Evolutionary conservation across 2,113 vertebrate species (phyloP).

Genomic region (Nansenia antarctica): DNA sequence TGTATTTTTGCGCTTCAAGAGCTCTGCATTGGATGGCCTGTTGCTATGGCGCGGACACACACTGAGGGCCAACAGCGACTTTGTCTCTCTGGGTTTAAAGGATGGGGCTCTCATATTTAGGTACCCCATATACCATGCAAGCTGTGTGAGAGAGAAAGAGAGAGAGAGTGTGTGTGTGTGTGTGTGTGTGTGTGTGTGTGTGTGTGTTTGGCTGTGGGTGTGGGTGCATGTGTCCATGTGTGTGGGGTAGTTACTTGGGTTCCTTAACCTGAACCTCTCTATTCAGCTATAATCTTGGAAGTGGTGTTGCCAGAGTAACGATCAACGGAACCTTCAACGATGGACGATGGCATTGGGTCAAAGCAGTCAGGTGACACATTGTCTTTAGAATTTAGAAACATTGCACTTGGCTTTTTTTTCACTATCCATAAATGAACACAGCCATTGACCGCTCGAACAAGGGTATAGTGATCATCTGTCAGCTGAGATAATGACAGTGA

Average conservation of each 20-base stretch:
- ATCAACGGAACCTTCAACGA: conserved; percentile 82
- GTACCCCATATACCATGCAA: conserved; percentile 25
- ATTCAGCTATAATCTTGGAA: conserved; percentile 82
- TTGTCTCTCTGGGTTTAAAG: conserved; percentile 80
- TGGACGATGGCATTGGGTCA: conserved; percentile 81
- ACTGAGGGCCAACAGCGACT: conserved; percentile 80
- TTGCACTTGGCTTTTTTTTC: not conserved
- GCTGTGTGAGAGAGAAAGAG: not conserved
- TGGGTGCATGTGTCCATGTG: not conserved
- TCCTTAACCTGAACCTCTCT: not conserved
- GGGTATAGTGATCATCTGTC: not conserved
- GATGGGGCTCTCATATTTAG: conserved; percentile 81
- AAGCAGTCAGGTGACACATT: conserved; percentile 73
- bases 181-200: not conserved
- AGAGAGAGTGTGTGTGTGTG: not conserved
- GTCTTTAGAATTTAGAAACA: not conserved
- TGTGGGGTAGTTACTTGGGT: no score
- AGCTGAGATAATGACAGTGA: no score
- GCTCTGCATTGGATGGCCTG: conserved; percentile 79
- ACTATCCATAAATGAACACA: not conserved
- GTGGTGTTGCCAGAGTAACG: conserved; percentile 69
- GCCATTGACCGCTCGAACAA: not conserved
- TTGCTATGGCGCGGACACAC: conserved; percentile 82
- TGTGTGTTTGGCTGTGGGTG: not conserved
- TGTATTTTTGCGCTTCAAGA: conserved; percentile 82